These are phyloP conservation scores for Neodontobutis hainanensis DNA, from an alignment of 2,113 vertebrate species.

Conservation along the genomic window DNA sequence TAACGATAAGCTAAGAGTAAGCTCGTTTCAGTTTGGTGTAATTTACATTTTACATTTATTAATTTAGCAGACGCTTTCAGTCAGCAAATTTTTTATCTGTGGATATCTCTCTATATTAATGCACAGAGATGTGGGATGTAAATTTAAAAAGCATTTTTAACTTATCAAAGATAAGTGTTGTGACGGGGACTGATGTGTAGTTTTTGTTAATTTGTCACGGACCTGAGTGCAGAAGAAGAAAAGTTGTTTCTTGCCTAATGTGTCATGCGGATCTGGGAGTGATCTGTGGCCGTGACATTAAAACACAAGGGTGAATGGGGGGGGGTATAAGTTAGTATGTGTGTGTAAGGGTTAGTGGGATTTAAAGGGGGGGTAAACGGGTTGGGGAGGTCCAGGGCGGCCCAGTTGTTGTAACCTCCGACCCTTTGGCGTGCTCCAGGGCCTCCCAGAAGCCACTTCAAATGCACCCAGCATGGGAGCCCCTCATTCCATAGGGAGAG, in stretches of 20 bases:
- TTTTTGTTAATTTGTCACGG: constrained; percentile 26
- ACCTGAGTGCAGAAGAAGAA: constrained; percentile 21
- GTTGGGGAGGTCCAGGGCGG: constrained; percentile 63
- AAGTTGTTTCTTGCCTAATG: constrained; percentile 25
- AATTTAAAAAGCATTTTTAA: constrained; percentile 1
- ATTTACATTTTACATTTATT: too few species aligned
- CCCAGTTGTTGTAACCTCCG: constrained; percentile 79
- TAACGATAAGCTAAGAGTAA: too few species aligned
- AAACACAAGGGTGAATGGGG: constrained; percentile 23
- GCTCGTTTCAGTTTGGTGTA: too few species aligned
- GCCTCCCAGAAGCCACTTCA: constrained; percentile 79
- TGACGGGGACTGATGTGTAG: background rate
- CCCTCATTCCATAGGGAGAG: constrained; percentile 42
- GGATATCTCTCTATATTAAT: too few species aligned
- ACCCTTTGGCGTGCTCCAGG: constrained; percentile 76
- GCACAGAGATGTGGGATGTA: too few species aligned
- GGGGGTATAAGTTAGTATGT: constrained; percentile 19
- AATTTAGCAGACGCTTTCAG: too few species aligned
- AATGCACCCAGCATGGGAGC: constrained; percentile 61
- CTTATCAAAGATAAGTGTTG: constrained; percentile 15
- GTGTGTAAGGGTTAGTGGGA: constrained; percentile 35
- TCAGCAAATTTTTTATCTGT: too few species aligned
- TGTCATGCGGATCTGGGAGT: constrained; percentile 65
- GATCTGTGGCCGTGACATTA: constrained; percentile 62
- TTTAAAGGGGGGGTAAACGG: constrained; percentile 37